Evolutionary conservation across 2,113 vertebrate species (phyloP).

Genomic region (Anthoscopus minutus): DNA sequence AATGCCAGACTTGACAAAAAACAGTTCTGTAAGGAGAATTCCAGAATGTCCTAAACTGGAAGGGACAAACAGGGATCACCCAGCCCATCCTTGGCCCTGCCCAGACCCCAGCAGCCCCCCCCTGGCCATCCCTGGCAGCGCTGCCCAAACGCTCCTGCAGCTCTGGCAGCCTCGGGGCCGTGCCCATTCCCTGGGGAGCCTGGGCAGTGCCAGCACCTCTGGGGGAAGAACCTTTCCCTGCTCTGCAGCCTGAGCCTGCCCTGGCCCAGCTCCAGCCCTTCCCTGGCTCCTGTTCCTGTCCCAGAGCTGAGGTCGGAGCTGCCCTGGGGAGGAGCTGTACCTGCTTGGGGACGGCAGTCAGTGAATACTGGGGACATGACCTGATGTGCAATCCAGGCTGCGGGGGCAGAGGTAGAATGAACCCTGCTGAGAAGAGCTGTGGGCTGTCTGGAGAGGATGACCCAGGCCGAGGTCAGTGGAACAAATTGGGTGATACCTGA

Average conservation of each 20-base stretch:
- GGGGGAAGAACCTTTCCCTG: not conserved
- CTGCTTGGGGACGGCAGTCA: not conserved
- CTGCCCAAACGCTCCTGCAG: not conserved
- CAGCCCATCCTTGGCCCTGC: fast-evolving
- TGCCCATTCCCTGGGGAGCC: not conserved
- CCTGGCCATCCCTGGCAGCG: not conserved
- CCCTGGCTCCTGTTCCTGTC: not conserved
- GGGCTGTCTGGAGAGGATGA: not conserved
- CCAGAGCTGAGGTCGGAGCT: not conserved
- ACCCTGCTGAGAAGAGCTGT: not conserved
- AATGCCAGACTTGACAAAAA: not conserved
- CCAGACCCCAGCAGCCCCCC: not conserved
- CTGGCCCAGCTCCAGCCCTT: not conserved
- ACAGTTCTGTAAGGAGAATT: not conserved
- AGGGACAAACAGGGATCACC: not conserved
- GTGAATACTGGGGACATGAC: not conserved
- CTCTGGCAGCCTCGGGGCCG: not conserved
- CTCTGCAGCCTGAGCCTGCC: not conserved
- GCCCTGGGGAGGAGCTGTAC: not conserved
- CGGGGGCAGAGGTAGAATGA: not conserved
- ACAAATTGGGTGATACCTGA: not conserved
- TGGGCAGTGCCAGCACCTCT: not conserved
- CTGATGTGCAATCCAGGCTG: not conserved
- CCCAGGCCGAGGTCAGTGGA: not conserved
- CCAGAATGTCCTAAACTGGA: not conserved